These are phyloP conservation scores for Leptopilina drosophilae DNA, from an alignment of 2,888 invertebrate genomes.

Conservation along the genomic window DNA sequence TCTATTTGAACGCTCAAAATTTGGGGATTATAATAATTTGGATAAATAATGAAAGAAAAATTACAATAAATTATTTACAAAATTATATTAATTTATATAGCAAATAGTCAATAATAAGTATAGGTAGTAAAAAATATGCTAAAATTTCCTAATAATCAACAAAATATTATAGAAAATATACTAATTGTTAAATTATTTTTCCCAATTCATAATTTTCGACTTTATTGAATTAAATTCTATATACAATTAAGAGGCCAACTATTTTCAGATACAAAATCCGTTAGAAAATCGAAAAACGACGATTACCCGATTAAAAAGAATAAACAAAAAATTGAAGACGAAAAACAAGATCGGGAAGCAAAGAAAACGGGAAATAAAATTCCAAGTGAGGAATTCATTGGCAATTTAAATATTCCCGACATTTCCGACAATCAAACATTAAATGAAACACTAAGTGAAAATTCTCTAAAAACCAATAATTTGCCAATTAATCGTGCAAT, in stretches of 20 bases:
- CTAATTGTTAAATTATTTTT: too few species aligned
- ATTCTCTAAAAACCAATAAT: not conserved
- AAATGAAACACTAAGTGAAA: not conserved
- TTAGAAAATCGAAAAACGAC: not conserved
- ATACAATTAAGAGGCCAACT: not conserved
- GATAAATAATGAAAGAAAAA: too few species aligned
- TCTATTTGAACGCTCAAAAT: too few species aligned
- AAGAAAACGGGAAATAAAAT: conserved; percentile 49
- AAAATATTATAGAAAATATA: too few species aligned
- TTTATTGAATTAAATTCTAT: not conserved
- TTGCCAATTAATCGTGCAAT: not conserved
- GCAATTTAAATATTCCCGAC: conserved; percentile 37
- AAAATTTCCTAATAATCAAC: too few species aligned
- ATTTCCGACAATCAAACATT: conserved; percentile 14
- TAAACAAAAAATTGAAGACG: conserved; percentile 47
- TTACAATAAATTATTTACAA: too few species aligned
- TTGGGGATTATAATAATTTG: too few species aligned
- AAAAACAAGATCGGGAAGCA: conserved; percentile 45
- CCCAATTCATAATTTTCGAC: too few species aligned
- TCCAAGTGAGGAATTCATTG: conserved; percentile 62
- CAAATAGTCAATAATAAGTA: too few species aligned
- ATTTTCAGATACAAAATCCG: not conserved
- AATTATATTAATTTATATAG: too few species aligned
- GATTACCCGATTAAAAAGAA: not conserved
- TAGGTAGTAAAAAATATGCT: too few species aligned